phyloP scores from a whole-genome alignment of 2,797 vertebrate genomes.

The Ptychadena robeensis region DNA sequence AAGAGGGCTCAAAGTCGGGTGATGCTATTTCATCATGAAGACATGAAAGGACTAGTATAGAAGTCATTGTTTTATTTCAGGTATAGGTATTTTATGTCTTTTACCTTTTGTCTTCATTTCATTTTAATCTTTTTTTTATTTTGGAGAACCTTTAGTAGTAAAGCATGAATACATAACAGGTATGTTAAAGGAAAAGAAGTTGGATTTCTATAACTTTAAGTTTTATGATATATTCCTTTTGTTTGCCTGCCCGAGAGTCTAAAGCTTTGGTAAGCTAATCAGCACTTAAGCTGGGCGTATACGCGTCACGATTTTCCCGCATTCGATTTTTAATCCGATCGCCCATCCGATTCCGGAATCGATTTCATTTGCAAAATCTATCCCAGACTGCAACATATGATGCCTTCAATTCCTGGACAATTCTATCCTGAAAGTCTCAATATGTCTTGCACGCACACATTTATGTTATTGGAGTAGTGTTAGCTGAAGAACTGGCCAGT shows the following conservation, averaged over 20 bases:
- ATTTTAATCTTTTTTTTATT: background rate
- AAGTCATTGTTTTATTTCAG: conserved; percentile 1
- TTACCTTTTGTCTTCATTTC: background rate
- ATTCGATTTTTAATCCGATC: too few species aligned
- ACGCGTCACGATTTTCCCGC: too few species aligned
- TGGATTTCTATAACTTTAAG: background rate
- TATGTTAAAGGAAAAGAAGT: background rate
- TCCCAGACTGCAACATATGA: too few species aligned
- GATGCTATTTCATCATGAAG: background rate
- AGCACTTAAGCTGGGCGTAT: too few species aligned
- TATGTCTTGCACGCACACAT: too few species aligned
- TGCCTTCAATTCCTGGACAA: too few species aligned
- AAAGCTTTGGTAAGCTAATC: too few species aligned
- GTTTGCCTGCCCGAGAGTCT: background rate
- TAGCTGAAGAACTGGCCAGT: too few species aligned
- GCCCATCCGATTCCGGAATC: too few species aligned
- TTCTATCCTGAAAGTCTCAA: too few species aligned
- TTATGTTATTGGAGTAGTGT: too few species aligned
- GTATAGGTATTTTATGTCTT: background rate
- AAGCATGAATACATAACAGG: background rate
- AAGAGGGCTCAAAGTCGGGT: background rate
- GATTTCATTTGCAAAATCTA: too few species aligned
- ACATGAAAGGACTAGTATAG: conserved; percentile 11
- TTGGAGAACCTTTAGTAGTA: background rate
- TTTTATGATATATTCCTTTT: background rate